These are phyloP conservation scores for Eriocheir sinensis DNA, from an alignment of 1,140 invertebrate genomes.

Conservation along the genomic window DNA sequence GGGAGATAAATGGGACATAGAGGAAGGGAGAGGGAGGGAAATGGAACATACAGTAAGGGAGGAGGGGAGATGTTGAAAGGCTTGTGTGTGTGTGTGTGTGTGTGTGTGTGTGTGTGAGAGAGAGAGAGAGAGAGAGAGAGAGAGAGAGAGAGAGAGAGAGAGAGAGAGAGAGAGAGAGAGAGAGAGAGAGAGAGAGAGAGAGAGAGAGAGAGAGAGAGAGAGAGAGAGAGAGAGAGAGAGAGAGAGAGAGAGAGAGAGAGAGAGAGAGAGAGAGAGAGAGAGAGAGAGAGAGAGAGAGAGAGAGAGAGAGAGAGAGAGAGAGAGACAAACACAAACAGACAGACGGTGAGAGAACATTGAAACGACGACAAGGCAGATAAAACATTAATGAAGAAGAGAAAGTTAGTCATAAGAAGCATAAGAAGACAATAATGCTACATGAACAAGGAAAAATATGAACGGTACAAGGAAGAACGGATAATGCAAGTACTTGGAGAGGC, in stretches of 20 bases:
- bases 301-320: no score
- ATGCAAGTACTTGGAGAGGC: no score
- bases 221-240: not conserved
- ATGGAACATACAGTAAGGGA: conserved; percentile 1
- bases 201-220: not conserved
- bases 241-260: no score
- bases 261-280: not conserved
- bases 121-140: conserved; percentile 41
- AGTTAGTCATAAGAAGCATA: no score
- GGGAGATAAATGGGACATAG: not conserved
- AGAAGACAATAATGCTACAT: no score
- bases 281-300: not conserved
- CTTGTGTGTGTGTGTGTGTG: not conserved
- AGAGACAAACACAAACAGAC: no score
- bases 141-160: conserved; percentile 37
- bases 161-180: conserved; percentile 37
- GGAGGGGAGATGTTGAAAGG: not conserved
- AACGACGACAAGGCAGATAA: no score
- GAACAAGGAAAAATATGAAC: not conserved
- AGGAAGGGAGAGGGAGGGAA: conserved; percentile 46
- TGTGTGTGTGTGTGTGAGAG: not conserved
- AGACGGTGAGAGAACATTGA: no score
- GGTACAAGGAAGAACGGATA: no score
- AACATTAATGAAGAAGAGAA: no score
- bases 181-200: not conserved